Evolutionary conservation across 1,140 invertebrate genomes (phyloP).

Genomic region (Papilio glaucus): DNA sequence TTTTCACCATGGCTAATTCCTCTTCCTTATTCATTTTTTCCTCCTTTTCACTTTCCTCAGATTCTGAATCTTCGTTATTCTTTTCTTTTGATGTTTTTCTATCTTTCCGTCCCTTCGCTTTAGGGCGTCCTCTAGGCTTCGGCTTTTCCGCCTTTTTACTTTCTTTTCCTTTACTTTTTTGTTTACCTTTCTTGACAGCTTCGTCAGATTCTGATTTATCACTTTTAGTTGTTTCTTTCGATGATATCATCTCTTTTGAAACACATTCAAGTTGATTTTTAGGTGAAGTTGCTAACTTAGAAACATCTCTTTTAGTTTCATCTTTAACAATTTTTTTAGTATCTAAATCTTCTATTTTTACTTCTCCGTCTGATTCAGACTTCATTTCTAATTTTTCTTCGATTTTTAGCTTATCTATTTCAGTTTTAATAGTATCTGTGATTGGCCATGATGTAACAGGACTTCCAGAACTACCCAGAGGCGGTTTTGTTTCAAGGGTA

Average conservation of each 20-base stretch:
- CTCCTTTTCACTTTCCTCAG: conserved; percentile 83
- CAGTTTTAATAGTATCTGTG: conserved; percentile 71
- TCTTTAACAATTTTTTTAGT: conserved; percentile 85
- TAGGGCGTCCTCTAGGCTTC: conserved; percentile 65
- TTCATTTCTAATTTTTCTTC: conserved; percentile 80
- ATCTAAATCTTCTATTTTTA: conserved; percentile 85
- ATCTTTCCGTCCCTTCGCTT: conserved; percentile 74
- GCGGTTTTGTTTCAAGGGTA: conserved; percentile 70
- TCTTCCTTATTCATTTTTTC: conserved; percentile 84
- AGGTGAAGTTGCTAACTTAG: conserved; percentile 31
- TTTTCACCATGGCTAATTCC: conserved; percentile 84
- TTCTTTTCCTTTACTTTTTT: conserved; percentile 64
- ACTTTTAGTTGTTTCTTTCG: conserved; percentile 53
- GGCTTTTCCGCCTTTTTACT: conserved; percentile 67
- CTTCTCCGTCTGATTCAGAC: conserved; percentile 81
- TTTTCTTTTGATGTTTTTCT: conserved; percentile 75
- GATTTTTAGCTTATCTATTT: conserved; percentile 73
- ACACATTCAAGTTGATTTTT: conserved; percentile 46
- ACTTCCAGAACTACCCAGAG: conserved; percentile 67
- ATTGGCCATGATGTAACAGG: conserved; percentile 75
- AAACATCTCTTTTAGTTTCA: conserved; percentile 67
- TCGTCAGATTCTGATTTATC: conserved; percentile 65
- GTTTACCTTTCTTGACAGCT: conserved; percentile 58
- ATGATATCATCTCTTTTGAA: conserved; percentile 51
- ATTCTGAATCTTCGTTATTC: conserved; percentile 73